phyloP scores from a whole-genome alignment of 2,797 vertebrate species.

The Lycodopsis pacificus region DNA sequence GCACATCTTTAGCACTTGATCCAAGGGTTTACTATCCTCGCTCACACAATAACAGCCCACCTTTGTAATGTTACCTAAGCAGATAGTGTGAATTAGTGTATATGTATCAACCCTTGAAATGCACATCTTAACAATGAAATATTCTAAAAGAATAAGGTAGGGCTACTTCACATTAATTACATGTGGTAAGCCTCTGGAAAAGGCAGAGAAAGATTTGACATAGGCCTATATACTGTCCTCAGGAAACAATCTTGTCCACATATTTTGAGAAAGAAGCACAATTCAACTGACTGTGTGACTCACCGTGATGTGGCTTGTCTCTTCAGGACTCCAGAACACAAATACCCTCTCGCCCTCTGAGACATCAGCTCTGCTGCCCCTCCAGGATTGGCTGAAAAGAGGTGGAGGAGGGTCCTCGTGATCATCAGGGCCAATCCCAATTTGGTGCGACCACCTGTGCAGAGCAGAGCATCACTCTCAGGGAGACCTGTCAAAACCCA shows the following conservation, averaged over 20 bases:
- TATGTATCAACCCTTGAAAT: background rate
- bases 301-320: slow-evolving; percentile 83
- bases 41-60: slow-evolving; percentile 9
- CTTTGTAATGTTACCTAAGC: slow-evolving; percentile 11
- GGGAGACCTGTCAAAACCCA: slow-evolving; percentile 56
- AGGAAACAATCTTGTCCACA: background rate
- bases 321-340: slow-evolving; percentile 80
- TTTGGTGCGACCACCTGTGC: slow-evolving; percentile 74
- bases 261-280: slow-evolving; percentile 25
- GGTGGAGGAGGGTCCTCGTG: slow-evolving; percentile 69
- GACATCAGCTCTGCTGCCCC: slow-evolving; percentile 77
- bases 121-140: background rate
- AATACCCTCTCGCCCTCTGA: slow-evolving; percentile 74
- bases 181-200: background rate
- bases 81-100: background rate
- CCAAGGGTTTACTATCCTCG: slow-evolving; percentile 7
- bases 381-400: slow-evolving; percentile 75
- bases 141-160: slow-evolving; percentile 11
- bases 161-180: background rate
- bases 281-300: slow-evolving; percentile 60
- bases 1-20: slow-evolving; percentile 42
- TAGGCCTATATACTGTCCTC: background rate
- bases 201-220: background rate
- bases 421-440: slow-evolving; percentile 81
- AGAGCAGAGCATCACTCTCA: slow-evolving; percentile 54